Evolutionary conservation across 2,797 vertebrate genomes (phyloP).

Genomic region (Macroramphosus scolopax): DNA sequence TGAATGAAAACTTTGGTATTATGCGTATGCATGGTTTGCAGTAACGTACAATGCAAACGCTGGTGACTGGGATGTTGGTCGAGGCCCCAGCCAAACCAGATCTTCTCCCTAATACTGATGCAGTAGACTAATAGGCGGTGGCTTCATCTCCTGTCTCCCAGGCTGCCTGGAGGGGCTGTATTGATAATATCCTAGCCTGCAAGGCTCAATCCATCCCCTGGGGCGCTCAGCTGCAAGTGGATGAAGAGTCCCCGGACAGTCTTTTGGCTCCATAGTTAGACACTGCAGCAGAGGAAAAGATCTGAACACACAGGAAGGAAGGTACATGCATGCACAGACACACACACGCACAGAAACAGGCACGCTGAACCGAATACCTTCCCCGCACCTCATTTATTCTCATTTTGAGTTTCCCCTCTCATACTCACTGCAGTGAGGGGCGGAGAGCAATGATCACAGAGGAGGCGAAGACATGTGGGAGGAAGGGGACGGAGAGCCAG

Average conservation of each 20-base stretch:
- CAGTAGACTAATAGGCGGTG: slow-evolving; percentile 77
- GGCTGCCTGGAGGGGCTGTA: slow-evolving; percentile 78
- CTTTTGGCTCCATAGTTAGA: slow-evolving; percentile 65
- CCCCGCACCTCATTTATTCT: slow-evolving; percentile 73
- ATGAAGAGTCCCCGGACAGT: slow-evolving; percentile 73
- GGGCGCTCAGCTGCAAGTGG: slow-evolving; percentile 67
- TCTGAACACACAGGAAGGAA: slow-evolving; percentile 48
- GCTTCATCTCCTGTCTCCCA: slow-evolving; percentile 75
- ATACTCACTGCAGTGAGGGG: slow-evolving; percentile 48
- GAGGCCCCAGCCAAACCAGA: slow-evolving; percentile 66
- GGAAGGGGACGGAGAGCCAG: slow-evolving; percentile 31
- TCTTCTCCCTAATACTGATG: slow-evolving; percentile 55
- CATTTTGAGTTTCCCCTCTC: slow-evolving; percentile 61
- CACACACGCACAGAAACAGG: slow-evolving; percentile 26
- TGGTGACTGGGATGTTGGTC: too few species aligned
- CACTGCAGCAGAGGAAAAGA: slow-evolving; percentile 49
- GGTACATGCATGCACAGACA: too few species aligned
- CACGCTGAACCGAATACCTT: slow-evolving; percentile 43
- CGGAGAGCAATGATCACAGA: slow-evolving; percentile 67
- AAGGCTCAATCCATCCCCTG: slow-evolving; percentile 76
- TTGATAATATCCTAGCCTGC: slow-evolving; percentile 79
- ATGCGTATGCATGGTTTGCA: too few species aligned
- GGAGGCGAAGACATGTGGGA: slow-evolving; percentile 45
- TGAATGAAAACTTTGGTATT: too few species aligned
- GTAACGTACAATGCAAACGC: too few species aligned